Evolutionary conservation across 2,797 vertebrate genomes (phyloP).

Genomic region (Malurus splendens): DNA sequence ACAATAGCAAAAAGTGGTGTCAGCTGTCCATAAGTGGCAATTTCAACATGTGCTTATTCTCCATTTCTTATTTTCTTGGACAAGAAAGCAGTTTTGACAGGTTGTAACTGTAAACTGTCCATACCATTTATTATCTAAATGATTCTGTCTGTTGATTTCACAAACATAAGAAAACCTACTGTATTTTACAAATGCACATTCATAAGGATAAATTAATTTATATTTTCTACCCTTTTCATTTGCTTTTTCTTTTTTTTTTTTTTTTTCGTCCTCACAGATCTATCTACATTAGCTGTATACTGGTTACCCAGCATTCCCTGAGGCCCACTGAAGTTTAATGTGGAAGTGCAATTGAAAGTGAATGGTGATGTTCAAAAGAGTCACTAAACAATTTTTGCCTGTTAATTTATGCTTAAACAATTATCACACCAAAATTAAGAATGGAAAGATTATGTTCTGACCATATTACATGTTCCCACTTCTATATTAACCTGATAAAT

Average conservation of each 20-base stretch:
- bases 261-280: neutral
- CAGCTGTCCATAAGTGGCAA: neutral
- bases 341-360: neutral
- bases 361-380: neutral
- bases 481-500: neutral
- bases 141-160: neutral
- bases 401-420: neutral
- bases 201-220: neutral
- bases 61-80: neutral
- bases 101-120: neutral
- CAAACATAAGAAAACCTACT: neutral
- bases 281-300: neutral
- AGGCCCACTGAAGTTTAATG: neutral
- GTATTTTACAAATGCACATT: neutral
- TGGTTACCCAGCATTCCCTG: accelerated
- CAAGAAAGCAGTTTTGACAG: neutral
- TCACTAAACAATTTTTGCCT: neutral
- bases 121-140: neutral
- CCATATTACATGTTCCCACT: neutral
- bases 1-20: neutral
- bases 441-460: neutral
- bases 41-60: neutral
- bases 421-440: neutral
- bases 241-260: neutral
- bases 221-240: neutral